Conservation (phyloP, 2,888 invertebrate genomes). For the Lordiphosa fenestrarum region DNA sequence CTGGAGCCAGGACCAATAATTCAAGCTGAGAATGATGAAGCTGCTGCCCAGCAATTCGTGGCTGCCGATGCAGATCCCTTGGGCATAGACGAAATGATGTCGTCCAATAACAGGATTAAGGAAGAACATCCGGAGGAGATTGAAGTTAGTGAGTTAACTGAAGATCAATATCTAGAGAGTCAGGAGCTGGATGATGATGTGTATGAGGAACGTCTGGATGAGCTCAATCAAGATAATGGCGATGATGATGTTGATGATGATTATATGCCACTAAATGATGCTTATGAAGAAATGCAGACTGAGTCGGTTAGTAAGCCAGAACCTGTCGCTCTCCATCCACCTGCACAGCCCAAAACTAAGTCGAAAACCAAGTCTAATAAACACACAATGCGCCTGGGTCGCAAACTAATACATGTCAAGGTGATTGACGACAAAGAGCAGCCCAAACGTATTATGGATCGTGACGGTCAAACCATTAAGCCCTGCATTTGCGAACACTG, state of each 20-base stretch:
- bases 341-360: not conserved
- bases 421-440: conserved; percentile 52
- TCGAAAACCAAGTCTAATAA: conserved; percentile 30
- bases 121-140: conserved; percentile 7
- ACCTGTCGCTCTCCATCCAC: not conserved
- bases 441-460: conserved; percentile 62
- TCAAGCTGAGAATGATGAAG: not conserved
- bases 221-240: not conserved
- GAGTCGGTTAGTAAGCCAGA: not conserved
- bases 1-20: conserved; percentile 2
- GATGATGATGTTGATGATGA: conserved; percentile 7
- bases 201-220: not conserved
- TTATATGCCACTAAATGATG: conserved; percentile 10
- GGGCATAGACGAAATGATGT: conserved; percentile 25
- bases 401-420: conserved; percentile 60
- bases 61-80: conserved; percentile 30
- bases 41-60: conserved; percentile 5
- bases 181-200: conserved; percentile 2
- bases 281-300: conserved; percentile 17
- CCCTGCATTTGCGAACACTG: conserved; percentile 64
- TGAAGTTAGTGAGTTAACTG: not conserved
- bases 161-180: conserved; percentile 7
- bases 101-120: conserved; percentile 10
- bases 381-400: conserved; percentile 61
- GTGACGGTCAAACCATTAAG: conserved; percentile 41